phyloP scores from a whole-genome alignment of 2,797 vertebrate genomes.

The Sylvia borin region DNA sequence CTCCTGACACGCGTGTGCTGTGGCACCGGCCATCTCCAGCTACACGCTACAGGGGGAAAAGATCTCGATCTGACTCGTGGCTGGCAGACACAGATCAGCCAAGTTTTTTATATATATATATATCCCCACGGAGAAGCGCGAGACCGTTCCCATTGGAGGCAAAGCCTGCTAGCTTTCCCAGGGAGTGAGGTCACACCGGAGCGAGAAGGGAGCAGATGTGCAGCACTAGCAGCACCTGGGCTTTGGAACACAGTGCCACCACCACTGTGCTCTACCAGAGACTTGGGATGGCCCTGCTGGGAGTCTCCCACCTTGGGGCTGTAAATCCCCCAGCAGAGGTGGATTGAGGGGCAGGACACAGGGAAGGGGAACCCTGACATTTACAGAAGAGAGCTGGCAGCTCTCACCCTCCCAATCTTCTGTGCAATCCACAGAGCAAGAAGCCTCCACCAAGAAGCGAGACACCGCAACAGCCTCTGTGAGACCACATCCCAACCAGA shows the following conservation, averaged over 20 bases:
- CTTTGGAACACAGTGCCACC: not conserved
- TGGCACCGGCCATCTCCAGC: slow-evolving; percentile 51
- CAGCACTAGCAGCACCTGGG: not conserved
- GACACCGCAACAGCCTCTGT: not conserved
- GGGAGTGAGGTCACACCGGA: not conserved
- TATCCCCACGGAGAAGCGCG: not conserved
- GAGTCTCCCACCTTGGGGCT: not conserved
- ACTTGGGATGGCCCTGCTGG: rapidly evolving
- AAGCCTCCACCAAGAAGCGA: slow-evolving; percentile 3
- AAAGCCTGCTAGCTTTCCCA: slow-evolving; percentile 27
- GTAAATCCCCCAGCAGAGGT: not conserved
- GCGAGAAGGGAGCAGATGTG: not conserved
- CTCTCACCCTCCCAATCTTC: not conserved
- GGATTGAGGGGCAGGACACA: not conserved
- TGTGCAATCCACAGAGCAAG: not conserved
- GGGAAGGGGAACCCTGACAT: not conserved
- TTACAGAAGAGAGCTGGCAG: not conserved
- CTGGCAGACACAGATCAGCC: slow-evolving; percentile 64
- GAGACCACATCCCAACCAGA: not conserved
- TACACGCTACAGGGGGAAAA: slow-evolving; percentile 47
- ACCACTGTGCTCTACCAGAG: rapidly evolving
- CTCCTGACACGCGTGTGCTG: slow-evolving; percentile 46
- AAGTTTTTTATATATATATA: slow-evolving; percentile 34
- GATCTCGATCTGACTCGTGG: slow-evolving; percentile 67
- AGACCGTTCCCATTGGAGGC: slow-evolving; percentile 45